Conservation (phyloP, 2,888 invertebrate genomes). For the Harmothoe impar region DNA sequence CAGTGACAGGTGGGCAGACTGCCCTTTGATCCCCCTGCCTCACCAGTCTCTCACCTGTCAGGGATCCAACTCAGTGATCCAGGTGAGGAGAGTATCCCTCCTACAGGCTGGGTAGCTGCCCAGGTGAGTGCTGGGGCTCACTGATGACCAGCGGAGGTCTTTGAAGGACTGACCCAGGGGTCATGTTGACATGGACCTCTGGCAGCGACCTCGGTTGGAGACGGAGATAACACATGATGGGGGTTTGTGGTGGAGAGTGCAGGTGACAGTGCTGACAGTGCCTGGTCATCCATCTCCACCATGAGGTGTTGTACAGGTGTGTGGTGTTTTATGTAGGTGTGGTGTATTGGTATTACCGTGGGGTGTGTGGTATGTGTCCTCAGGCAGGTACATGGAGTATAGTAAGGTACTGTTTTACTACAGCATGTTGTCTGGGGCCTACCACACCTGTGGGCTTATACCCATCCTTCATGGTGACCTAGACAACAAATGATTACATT, state of each 20-base stretch:
- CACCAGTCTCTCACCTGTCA: slow-evolving; percentile 11
- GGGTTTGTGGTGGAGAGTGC: not conserved
- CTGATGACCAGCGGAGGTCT: not conserved
- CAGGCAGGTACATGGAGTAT: too few species aligned
- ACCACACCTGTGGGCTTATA: too few species aligned
- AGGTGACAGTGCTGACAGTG: too few species aligned
- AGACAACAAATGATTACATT: too few species aligned
- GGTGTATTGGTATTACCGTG: too few species aligned
- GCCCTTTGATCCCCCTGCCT: slow-evolving; percentile 6
- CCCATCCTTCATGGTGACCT: too few species aligned
- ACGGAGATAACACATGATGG: not conserved
- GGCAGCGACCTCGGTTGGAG: not conserved
- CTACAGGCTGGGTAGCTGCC: not conserved
- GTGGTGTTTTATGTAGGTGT: too few species aligned
- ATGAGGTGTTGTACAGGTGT: too few species aligned
- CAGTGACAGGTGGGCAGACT: not conserved
- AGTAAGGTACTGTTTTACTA: too few species aligned
- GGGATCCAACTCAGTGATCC: not conserved
- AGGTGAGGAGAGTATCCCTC: not conserved
- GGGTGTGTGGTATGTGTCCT: too few species aligned
- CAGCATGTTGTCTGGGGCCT: too few species aligned
- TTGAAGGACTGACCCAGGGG: not conserved
- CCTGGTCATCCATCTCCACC: too few species aligned
- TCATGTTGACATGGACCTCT: slow-evolving; percentile 3
- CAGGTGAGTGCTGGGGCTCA: not conserved